Evolutionary conservation across 2,797 vertebrate genomes (phyloP).

Genomic region (Sebastolobus altivelis): DNA sequence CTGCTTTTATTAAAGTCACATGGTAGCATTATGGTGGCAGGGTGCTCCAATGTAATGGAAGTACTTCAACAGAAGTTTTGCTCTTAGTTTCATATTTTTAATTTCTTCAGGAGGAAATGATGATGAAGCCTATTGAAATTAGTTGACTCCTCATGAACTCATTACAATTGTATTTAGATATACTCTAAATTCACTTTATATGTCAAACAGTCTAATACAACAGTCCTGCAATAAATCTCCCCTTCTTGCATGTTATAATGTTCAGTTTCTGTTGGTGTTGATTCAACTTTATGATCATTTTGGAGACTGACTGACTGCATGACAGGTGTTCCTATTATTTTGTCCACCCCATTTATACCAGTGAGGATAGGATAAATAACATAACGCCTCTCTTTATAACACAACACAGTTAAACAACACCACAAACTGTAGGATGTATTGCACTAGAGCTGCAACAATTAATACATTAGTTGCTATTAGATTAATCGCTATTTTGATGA

Average conservation of each 20-base stretch:
- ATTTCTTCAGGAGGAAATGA: neutral
- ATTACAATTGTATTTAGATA: neutral
- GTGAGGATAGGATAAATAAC: neutral
- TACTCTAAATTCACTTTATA: neutral
- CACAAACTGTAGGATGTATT: neutral
- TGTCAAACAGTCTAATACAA: too few species aligned
- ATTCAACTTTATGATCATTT: too few species aligned
- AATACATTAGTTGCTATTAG: too few species aligned
- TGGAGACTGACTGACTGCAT: too few species aligned
- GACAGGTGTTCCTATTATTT: too few species aligned
- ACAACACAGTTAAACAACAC: neutral
- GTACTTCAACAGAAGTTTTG: neutral
- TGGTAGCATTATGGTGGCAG: neutral
- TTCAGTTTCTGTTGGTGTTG: too few species aligned
- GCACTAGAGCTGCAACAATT: too few species aligned
- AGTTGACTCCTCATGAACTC: neutral
- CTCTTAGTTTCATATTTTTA: neutral
- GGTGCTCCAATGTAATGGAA: neutral
- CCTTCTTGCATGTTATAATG: too few species aligned
- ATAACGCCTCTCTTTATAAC: neutral
- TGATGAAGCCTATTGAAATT: neutral
- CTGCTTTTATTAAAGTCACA: neutral
- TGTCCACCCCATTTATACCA: neutral
- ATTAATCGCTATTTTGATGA: too few species aligned
- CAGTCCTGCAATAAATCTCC: too few species aligned